Conservation (phyloP, 2,888 invertebrate species). For the Cyclophora punctaria region DNA sequence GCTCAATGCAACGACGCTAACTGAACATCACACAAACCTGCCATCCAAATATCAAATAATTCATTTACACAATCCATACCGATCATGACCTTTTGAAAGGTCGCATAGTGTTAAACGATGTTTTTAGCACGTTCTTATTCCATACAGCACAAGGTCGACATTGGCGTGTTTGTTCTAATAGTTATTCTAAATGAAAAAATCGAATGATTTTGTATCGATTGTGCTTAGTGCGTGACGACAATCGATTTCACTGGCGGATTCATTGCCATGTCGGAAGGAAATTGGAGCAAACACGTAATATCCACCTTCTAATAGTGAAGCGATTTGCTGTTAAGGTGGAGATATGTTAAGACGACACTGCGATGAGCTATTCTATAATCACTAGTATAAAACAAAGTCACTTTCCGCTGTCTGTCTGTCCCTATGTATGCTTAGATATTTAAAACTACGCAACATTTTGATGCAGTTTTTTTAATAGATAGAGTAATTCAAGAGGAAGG, state of each 20-base stretch:
- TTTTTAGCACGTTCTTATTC: constrained; percentile 19
- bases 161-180: constrained; percentile 6
- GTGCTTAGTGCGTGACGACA: constrained; percentile 14
- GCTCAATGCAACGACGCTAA: no score
- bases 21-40: no score
- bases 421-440: no score
- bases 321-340: neutral
- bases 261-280: constrained; percentile 25
- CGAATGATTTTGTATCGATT: constrained; percentile 9
- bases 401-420: no score
- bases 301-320: no score
- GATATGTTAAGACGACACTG: no score
- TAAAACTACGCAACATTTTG: no score
- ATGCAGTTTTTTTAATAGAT: no score
- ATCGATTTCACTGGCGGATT: constrained; percentile 27
- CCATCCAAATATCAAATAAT: constrained; percentile 1
- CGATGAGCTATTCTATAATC: no score
- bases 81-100: constrained; percentile 23
- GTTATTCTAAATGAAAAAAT: constrained; percentile 3
- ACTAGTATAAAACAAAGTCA: no score
- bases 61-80: constrained; percentile 11
- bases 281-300: constrained; percentile 19
- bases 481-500: no score
- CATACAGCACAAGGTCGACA: constrained; percentile 9
- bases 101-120: constrained; percentile 17